phyloP scores from a whole-genome alignment of 2,888 invertebrate genomes.

The Isoperla grammatica region DNA sequence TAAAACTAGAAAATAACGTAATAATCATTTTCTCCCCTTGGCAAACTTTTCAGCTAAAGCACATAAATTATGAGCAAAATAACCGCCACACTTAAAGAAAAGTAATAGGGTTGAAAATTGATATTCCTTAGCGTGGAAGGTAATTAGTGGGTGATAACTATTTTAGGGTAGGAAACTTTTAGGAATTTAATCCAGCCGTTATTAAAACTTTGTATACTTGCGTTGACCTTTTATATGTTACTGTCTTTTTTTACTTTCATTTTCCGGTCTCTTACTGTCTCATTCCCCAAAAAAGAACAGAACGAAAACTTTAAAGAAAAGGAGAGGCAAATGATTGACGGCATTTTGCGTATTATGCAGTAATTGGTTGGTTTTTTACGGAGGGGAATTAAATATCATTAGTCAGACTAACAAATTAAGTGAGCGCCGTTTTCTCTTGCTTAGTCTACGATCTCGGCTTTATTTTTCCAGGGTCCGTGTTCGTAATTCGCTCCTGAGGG shows the following conservation, averaged over 20 bases:
- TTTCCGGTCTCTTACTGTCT: too few species aligned
- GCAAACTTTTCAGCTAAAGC: background rate
- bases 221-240: slow-evolving; percentile 7
- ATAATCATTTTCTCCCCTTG: too few species aligned
- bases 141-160: slow-evolving; percentile 8
- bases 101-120: slow-evolving; percentile 8
- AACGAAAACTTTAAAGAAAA: too few species aligned
- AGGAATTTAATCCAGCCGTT: slow-evolving; percentile 4
- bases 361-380: slow-evolving; percentile 14
- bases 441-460: too few species aligned
- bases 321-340: background rate
- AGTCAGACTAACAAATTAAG: background rate
- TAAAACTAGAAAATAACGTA: too few species aligned
- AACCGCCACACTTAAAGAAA: background rate
- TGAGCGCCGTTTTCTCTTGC: too few species aligned
- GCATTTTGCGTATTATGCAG: slow-evolving; percentile 8
- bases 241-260: background rate
- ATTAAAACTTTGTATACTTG: slow-evolving; percentile 9
- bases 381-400: slow-evolving; percentile 19
- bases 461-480: background rate
- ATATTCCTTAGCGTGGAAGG: slow-evolving; percentile 1
- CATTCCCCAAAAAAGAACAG: too few species aligned
- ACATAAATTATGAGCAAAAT: slow-evolving; percentile 1
- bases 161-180: slow-evolving; percentile 7
- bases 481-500: background rate